These are phyloP conservation scores for Ondatra zibethicus DNA, from an alignment of 2,113 vertebrate genomes.

Conservation along the genomic window DNA sequence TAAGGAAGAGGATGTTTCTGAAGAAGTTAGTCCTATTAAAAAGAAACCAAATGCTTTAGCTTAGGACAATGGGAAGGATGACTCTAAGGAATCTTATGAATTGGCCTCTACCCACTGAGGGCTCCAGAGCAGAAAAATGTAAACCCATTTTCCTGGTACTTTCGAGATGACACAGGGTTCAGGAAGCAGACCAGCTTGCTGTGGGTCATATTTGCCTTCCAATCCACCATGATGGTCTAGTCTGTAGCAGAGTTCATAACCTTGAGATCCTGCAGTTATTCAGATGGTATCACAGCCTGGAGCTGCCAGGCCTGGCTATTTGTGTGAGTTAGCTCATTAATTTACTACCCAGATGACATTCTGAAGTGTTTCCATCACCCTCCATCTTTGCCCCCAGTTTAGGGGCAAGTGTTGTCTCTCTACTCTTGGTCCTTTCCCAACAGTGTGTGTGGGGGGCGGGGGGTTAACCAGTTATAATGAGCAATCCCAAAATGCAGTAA, in stretches of 20 bases:
- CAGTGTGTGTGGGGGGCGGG: background rate
- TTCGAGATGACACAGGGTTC: background rate
- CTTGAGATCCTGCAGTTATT: background rate
- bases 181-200: background rate
- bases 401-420: background rate
- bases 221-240: background rate
- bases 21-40: background rate
- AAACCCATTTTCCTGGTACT: background rate
- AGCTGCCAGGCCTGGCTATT: background rate
- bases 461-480: too few species aligned
- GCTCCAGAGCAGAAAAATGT: background rate
- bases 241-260: background rate
- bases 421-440: background rate
- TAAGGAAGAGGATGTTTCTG: background rate
- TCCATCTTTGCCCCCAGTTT: background rate
- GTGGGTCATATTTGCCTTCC: background rate
- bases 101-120: background rate
- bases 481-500: too few species aligned
- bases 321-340: too few species aligned
- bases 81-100: background rate
- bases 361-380: background rate
- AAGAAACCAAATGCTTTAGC: background rate
- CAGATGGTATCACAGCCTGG: background rate
- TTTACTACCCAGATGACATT: background rate
- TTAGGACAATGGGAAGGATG: background rate